Conservation (phyloP, 2,797 vertebrate species). For the Poeciliopsis presidionis region DNA sequence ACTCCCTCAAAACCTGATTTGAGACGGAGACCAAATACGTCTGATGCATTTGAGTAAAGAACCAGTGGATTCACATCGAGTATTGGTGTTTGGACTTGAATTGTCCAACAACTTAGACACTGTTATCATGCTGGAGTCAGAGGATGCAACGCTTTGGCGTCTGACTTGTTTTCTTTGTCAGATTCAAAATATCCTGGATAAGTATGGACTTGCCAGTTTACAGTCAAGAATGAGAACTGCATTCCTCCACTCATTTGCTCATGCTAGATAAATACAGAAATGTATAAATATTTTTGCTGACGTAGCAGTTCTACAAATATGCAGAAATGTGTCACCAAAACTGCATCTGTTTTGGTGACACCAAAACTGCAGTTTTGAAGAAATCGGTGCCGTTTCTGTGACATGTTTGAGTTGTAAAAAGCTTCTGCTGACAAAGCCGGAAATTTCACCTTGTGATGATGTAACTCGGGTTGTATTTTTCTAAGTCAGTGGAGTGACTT, state of each 20-base stretch:
- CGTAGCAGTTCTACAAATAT: background rate
- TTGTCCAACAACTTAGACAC: conserved; percentile 14
- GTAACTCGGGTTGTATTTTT: conserved; percentile 54
- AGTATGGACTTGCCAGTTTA: background rate
- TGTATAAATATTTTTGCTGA: background rate
- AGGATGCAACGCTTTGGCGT: background rate
- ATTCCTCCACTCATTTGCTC: background rate
- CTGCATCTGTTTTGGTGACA: background rate
- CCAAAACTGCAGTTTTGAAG: background rate
- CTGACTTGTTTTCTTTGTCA: background rate
- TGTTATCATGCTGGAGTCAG: background rate
- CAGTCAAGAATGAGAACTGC: background rate
- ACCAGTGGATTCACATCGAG: background rate
- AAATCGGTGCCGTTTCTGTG: background rate
- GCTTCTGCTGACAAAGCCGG: conserved; percentile 19
- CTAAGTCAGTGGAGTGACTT: conserved; percentile 53
- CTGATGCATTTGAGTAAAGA: background rate
- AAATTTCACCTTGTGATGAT: conserved; percentile 48
- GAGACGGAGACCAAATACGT: conserved; percentile 8
- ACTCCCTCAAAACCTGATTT: conserved; percentile 32
- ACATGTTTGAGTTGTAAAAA: conserved; percentile 14
- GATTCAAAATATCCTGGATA: background rate
- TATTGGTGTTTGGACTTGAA: background rate
- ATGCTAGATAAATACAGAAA: background rate
- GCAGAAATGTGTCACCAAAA: background rate